Conservation (phyloP, 2,888 invertebrate species). For the Hemaris fuciformis region DNA sequence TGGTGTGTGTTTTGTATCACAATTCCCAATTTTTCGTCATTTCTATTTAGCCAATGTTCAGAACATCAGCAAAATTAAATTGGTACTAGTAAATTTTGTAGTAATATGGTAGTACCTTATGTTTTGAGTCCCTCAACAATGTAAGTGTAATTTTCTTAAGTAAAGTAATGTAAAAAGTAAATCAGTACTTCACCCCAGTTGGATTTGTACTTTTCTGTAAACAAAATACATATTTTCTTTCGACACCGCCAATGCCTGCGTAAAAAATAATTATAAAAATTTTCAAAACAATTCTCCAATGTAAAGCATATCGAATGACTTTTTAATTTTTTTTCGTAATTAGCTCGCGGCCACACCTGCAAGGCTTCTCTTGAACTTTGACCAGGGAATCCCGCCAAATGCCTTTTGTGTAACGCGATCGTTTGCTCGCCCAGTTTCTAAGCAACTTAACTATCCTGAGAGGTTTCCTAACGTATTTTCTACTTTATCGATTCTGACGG, state of each 20-base stretch:
- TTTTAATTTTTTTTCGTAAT: constrained; percentile 51
- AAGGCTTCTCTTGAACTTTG: constrained; percentile 73
- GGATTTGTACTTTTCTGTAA: no score
- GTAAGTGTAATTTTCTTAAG: no score
- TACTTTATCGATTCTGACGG: constrained; percentile 14
- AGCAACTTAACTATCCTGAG: constrained; percentile 54
- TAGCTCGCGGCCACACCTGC: constrained; percentile 60
- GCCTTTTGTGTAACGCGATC: constrained; percentile 68
- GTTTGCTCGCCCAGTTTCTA: constrained; percentile 43
- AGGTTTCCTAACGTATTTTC: constrained; percentile 45
- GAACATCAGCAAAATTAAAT: no score
- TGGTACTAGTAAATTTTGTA: no score
- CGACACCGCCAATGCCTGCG: background rate
- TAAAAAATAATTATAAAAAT: background rate
- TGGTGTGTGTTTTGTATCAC: no score
- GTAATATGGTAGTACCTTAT: no score
- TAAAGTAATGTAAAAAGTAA: no score
- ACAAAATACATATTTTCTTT: background rate
- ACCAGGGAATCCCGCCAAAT: constrained; percentile 66
- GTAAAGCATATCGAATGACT: constrained; percentile 44
- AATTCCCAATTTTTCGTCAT: no score
- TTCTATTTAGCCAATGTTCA: no score
- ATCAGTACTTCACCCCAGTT: no score
- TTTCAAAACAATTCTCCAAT: background rate
- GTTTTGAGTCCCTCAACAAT: no score